Conservation (phyloP, 2,113 vertebrate species). For the Proterorhinus semilunaris region DNA sequence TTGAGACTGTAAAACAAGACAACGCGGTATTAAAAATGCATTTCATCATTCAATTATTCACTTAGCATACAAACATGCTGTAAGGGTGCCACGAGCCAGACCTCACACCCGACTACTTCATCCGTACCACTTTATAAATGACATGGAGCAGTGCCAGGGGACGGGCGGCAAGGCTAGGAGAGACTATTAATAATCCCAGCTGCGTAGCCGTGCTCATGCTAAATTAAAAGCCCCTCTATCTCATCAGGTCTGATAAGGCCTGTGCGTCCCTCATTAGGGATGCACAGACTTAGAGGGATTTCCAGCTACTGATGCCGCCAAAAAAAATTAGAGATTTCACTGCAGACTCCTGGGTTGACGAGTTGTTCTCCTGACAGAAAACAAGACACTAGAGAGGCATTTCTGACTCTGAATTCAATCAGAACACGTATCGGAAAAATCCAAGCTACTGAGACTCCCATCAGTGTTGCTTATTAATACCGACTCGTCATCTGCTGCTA, state of each 20-base stretch:
- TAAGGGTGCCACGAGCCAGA: constrained; percentile 23
- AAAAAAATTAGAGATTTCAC: constrained; percentile 71
- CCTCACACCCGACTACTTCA: constrained; percentile 27
- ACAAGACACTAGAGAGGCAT: constrained; percentile 30
- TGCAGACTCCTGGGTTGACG: constrained; percentile 49
- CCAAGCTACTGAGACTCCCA: constrained; percentile 24
- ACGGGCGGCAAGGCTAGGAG: constrained; percentile 54
- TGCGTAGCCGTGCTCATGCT: constrained; percentile 67
- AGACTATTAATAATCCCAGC: constrained; percentile 72
- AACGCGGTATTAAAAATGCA: background rate
- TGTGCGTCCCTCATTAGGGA: constrained; percentile 70
- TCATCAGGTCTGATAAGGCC: constrained; percentile 70
- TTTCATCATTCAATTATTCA: background rate
- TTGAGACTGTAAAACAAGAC: constrained; percentile 71
- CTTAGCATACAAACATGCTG: constrained; percentile 1
- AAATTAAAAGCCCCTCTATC: constrained; percentile 72
- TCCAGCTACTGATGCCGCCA: constrained; percentile 62
- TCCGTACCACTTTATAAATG: constrained; percentile 59
- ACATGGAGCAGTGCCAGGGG: constrained; percentile 56
- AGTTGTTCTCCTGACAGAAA: constrained; percentile 44
- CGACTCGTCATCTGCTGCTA: constrained; percentile 40
- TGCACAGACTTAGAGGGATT: constrained; percentile 68
- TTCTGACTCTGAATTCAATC: constrained; percentile 36
- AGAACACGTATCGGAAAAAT: constrained; percentile 29
- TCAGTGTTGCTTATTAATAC: constrained; percentile 36